Percentiles rank a stretch among this genome's conserved stretches.
Conservation (phyloP, 2,888 invertebrate species). For the Achlya flavicornis region DNA sequence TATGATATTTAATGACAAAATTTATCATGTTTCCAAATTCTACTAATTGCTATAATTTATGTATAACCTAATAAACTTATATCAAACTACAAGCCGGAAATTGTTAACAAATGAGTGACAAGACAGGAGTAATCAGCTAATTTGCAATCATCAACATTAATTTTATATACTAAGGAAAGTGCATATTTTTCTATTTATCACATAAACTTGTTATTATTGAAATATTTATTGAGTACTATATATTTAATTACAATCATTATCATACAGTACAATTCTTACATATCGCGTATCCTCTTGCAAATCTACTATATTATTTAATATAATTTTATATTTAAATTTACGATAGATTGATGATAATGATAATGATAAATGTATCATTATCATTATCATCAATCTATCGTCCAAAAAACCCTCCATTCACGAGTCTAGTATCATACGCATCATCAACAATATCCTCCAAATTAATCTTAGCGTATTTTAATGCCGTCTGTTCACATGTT, state of each 20-base stretch:
- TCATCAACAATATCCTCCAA: background rate
- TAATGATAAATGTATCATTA: no score
- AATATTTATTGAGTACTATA: background rate
- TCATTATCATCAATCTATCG: background rate
- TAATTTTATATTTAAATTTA: no score
- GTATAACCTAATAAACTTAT: no score
- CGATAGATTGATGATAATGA: no score
- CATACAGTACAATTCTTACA: background rate
- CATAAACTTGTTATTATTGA: background rate
- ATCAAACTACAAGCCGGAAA: no score
- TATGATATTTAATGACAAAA: background rate
- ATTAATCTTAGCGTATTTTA: constrained; percentile 8
- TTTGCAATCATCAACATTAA: no score
- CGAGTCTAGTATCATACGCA: constrained; percentile 1
- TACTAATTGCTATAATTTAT: no score
- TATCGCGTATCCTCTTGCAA: background rate
- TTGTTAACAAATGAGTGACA: no score
- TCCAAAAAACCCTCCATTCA: constrained; percentile 6
- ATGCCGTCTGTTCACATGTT: constrained; percentile 65
- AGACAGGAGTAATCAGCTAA: no score
- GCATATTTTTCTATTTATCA: background rate
- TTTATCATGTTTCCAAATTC: background rate
- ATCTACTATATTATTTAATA: background rate
- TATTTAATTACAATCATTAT: background rate
- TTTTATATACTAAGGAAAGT: no score